Evolutionary conservation across 2,888 invertebrate species (phyloP), one percentile per base, ranked within the genome.

Genomic region (Sphecodes monilicornis): DNA sequence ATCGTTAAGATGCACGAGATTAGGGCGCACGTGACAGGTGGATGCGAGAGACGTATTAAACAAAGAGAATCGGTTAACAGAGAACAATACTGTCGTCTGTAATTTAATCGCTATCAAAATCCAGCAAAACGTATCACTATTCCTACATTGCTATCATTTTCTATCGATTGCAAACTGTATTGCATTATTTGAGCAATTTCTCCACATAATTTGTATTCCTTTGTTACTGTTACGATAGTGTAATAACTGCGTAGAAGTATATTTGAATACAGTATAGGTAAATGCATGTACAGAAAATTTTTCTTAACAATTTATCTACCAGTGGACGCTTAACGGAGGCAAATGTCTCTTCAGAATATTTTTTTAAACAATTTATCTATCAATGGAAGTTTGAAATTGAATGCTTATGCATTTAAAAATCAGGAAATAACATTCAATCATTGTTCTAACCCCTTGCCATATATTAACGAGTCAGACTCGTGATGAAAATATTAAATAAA

Each of bases 1-100:
- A 69, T 80, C 41, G n/a, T 57, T 54, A 77, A 76, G 84, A 71
- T 41, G 46, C 76, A 43, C 32, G 64, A 76, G 82, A 86, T 78
- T 80, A 66, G 71, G 50, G 46, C 66, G 57, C 76, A 43, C 54
- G 83, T 78, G 82, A 82, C 73, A 50, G 69, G 66, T 79, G 75
- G 60, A 79, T 32, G 10, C 26, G 46, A 69, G 70, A n/a, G 8
- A 43, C 76, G 54, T n/a, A 76, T 74, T 64, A 32, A 75, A 60
- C 36, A 69, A 1, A 10, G 50, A 22, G 2, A 46, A 46, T 29
- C 60, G 54, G 29, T 29, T 64, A 16, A 75, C 64, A 54, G 22
- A 26, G 11, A 29, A 69, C 69, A 13, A 54, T 41, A 3, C 39
- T 5, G 26, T 29, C 39, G 16, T 16, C 50, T 32, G 39, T 39